Conservation (phyloP, 2,888 invertebrate species). For the Omphaloscelis lunosa region DNA sequence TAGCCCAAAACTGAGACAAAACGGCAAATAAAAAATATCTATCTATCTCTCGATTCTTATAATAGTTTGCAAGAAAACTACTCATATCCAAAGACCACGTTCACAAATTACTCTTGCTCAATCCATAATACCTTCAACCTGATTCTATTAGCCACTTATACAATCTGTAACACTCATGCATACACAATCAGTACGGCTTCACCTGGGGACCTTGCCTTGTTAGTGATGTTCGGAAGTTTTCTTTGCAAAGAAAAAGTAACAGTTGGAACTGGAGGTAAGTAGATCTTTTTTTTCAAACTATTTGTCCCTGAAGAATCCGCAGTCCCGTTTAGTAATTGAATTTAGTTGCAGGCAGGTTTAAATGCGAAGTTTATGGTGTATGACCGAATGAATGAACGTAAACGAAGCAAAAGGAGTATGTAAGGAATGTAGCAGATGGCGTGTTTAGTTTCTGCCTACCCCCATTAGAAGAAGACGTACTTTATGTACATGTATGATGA, state of each 20-base stretch:
- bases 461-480: too few relatives aligned
- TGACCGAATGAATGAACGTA: too few relatives aligned
- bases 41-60: neutral
- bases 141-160: conserved; percentile 43
- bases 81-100: neutral
- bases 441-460: too few relatives aligned
- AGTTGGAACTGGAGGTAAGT: conserved; percentile 25
- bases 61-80: neutral
- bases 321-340: conserved; percentile 36
- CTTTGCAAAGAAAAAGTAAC: conserved; percentile 41
- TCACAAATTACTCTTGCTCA: neutral
- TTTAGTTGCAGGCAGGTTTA: conserved; percentile 4
- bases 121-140: neutral
- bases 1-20: neutral
- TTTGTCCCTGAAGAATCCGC: conserved; percentile 22
- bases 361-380: neutral
- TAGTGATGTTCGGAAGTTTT: conserved; percentile 53
- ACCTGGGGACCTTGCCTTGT: conserved; percentile 49
- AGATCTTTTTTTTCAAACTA: conserved; percentile 4
- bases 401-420: too few relatives aligned
- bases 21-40: neutral
- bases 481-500: neutral
- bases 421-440: too few relatives aligned
- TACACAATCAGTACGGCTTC: conserved; percentile 56
- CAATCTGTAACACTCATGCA: conserved; percentile 48